Percentiles rank a stretch among this genome's conserved stretches.
Evolutionary conservation across 2,888 invertebrate genomes (phyloP).

Genomic region (Latrodectus elegans): DNA sequence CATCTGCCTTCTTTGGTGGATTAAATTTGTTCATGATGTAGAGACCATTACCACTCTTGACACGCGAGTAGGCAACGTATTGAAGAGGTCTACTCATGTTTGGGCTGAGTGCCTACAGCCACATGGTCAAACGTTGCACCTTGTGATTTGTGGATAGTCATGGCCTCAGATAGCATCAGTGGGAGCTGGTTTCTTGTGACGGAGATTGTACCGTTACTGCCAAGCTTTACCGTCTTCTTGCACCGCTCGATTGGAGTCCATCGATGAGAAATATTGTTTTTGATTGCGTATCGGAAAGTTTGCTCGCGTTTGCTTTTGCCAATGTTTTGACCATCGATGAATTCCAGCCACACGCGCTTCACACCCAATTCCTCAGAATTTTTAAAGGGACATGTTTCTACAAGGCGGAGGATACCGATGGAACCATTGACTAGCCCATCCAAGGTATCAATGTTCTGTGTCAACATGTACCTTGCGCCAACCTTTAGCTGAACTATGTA

Average conservation of each 20-base stretch:
- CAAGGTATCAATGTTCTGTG: background rate
- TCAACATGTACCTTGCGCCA: slow-evolving; percentile 1
- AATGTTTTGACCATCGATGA: background rate
- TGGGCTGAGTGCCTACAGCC: background rate
- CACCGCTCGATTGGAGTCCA: background rate
- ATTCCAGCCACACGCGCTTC: background rate
- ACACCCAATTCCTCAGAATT: background rate
- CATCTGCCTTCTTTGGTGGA: no score
- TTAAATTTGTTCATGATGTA: no score
- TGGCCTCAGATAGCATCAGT: slow-evolving; percentile 68
- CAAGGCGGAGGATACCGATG: background rate
- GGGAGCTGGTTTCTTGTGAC: slow-evolving; percentile 68
- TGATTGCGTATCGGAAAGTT: background rate
- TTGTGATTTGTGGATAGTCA: slow-evolving; percentile 70
- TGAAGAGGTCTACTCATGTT: no score
- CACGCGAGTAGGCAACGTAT: no score
- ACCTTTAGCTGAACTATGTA: background rate
- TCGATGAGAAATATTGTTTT: background rate
- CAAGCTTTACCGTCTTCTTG: no score
- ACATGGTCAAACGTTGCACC: slow-evolving; percentile 41
- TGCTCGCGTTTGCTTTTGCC: background rate
- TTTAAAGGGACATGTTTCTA: background rate
- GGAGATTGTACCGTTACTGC: background rate
- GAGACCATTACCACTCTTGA: no score
- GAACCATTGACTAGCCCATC: slow-evolving; percentile 1